phyloP scores from a whole-genome alignment of 1,140 invertebrate genomes.

The Diachasmimorpha longicaudata region DNA sequence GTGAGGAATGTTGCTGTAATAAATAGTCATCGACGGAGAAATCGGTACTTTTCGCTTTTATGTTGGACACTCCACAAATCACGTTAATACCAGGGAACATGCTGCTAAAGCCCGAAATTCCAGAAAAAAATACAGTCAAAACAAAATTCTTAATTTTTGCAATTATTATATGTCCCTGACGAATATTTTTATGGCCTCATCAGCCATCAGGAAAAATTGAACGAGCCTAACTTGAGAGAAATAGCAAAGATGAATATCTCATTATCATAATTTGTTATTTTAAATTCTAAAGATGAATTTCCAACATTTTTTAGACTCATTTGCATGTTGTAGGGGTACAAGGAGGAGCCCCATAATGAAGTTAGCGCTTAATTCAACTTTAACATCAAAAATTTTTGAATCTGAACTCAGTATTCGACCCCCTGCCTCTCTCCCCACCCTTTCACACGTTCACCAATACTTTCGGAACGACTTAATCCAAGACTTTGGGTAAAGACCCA shows the following conservation, averaged over 20 bases:
- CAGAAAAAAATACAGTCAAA: background rate
- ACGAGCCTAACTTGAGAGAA: background rate
- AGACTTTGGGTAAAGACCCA: constrained; percentile 24
- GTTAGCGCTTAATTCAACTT: background rate
- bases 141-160: background rate
- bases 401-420: no score
- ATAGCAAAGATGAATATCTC: background rate
- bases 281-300: background rate
- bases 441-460: no score
- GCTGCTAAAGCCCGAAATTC: background rate
- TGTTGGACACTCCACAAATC: background rate
- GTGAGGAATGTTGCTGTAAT: background rate
- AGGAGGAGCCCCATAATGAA: background rate
- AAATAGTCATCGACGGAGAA: background rate
- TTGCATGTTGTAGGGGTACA: no score
- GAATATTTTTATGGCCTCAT: background rate
- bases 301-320: background rate
- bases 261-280: background rate
- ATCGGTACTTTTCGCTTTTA: background rate
- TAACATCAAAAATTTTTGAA: background rate
- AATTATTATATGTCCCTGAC: background rate
- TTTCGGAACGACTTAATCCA: no score
- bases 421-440: no score
- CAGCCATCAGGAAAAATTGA: background rate
- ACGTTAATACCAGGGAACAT: background rate